Percentiles rank a stretch among this genome's conserved stretches.
Evolutionary conservation across 2,797 vertebrate genomes (phyloP).

Genomic region (Sparus aurata): DNA sequence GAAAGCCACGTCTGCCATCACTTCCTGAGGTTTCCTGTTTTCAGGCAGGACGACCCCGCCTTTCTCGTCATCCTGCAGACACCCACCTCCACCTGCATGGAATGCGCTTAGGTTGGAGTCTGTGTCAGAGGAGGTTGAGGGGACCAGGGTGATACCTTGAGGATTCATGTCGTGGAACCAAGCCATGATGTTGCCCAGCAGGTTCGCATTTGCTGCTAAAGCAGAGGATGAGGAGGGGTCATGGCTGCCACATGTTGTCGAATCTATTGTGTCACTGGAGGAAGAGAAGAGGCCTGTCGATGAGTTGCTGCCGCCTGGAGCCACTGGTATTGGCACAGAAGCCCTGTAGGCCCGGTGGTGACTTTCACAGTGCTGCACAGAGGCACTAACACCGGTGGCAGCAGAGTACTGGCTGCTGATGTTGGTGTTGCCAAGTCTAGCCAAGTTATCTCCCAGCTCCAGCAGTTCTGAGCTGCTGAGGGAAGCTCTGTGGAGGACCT

Average conservation of each 20-base stretch:
- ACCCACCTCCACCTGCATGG: conserved; percentile 22
- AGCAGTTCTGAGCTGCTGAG: conserved; percentile 96
- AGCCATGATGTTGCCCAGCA: conserved; percentile 99
- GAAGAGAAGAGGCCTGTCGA: conserved; percentile 86
- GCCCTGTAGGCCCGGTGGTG: conserved; percentile 85
- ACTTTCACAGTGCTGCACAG: conserved; percentile 77
- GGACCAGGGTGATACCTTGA: conserved; percentile 94
- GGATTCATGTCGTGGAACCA: conserved; percentile 99
- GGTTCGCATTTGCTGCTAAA: conserved; percentile 88
- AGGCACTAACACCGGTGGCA: conserved; percentile 21
- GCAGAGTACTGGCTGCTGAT: conserved; percentile 71
- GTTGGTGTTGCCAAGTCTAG: conserved; percentile 86
- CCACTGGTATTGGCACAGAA: conserved; percentile 64
- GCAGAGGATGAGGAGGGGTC: conserved; percentile 82
- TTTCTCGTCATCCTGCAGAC: conserved; percentile 52
- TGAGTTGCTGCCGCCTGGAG: conserved; percentile 72
- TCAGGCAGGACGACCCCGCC: conserved; percentile 19
- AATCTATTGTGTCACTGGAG: conserved; percentile 87
- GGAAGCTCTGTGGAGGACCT: conserved; percentile 87
- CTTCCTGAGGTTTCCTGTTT: conserved; percentile 80
- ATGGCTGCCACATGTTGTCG: conserved; percentile 81
- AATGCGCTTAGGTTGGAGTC: conserved; percentile 76
- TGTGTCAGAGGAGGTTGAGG: conserved; percentile 86
- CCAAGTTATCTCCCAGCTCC: conserved; percentile 93
- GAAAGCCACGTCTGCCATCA: conserved; percentile 77